These are phyloP conservation scores for Cyclophora punctaria DNA, from an alignment of 2,888 invertebrate species.

Conservation along the genomic window DNA sequence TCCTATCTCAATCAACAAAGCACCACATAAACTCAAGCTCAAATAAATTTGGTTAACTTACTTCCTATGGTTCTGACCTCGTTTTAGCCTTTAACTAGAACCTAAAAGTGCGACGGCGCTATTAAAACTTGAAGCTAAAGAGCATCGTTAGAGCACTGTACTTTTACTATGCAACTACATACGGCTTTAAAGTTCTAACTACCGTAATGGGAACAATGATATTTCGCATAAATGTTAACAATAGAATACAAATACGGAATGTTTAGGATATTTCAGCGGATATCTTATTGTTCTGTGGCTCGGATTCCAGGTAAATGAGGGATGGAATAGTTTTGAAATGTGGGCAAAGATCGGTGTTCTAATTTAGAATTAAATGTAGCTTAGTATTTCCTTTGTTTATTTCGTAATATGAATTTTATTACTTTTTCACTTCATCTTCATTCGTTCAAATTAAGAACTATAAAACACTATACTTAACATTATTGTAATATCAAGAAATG, in stretches of 20 bases:
- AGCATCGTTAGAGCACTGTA: slow-evolving; percentile 51
- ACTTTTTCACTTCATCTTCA: too few species aligned
- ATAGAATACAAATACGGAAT: slow-evolving; percentile 15
- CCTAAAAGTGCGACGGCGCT: slow-evolving; percentile 50
- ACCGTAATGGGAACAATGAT: slow-evolving; percentile 13
- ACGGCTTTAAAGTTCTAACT: slow-evolving; percentile 22
- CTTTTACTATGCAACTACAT: slow-evolving; percentile 37
- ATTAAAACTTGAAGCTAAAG: slow-evolving; percentile 57
- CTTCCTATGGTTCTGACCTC: slow-evolving; percentile 34
- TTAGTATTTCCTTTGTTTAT: too few species aligned
- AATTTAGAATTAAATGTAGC: too few species aligned
- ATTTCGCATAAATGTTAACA: slow-evolving; percentile 16
- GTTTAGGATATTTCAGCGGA: slow-evolving; percentile 3
- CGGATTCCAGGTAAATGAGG: too few species aligned
- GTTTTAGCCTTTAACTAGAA: slow-evolving; percentile 45
- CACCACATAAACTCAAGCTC: too few species aligned
- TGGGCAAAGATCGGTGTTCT: too few species aligned
- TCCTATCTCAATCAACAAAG: too few species aligned
- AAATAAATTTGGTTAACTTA: slow-evolving; percentile 9
- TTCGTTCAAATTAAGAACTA: too few species aligned
- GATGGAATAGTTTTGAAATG: too few species aligned
- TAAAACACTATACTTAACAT: too few species aligned
- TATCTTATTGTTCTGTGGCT: slow-evolving; percentile 2
- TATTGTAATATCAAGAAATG: too few species aligned
- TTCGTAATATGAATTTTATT: too few species aligned